Evolutionary conservation across 2,797 vertebrate species (phyloP), one percentile per base, ranked within the genome.

Genomic region (Pyrocephalus nanus): DNA sequence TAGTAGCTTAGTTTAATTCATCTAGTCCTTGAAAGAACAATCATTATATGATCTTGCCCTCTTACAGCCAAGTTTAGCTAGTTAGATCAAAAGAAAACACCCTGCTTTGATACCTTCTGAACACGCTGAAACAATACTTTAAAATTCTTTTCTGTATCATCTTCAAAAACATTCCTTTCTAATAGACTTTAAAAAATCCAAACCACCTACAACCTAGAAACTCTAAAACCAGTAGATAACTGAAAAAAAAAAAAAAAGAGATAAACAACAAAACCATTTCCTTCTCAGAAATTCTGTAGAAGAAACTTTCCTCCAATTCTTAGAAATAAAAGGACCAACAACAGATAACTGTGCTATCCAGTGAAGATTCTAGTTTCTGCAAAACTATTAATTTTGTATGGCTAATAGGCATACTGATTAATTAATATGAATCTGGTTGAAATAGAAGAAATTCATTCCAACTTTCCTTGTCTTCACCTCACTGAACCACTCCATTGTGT

Each of bases 111-210:
- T 73, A 88, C 11, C 25, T 84, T 88, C 42, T 58, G 57, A 95
- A 90, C 65, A 88, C 71, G 84, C 23, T 61, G 25, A 80, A 93
- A 75, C 78, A 94, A 55, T 61, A n/a, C 61, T 82, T 58, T 55
- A 84, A 76, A 92, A 62, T 61, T 85, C 20, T 79, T 77, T 79
- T 60, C 67, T 73, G 32, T 69, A 65, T 53, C 4, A 10, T 47
- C 54, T 88, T 96, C 89, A 96, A 90, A 95, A 60, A 50, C 74
- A 92, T 85, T 94, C 84, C 45, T 87, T 82, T 80, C 40, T 90
- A 90, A 81, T 5, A 70, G 30, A 30, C 21, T 70, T 62, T 5
- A 65, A 87, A 93, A 82, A 71, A 12, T 0, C 3, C 10, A 64
- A 73, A 67, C 40, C 42, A 51, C 25, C 47, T 17, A 70, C 6